Evolutionary conservation across 2,797 vertebrate genomes (phyloP).

Genomic region (Enteromius treurensis): DNA sequence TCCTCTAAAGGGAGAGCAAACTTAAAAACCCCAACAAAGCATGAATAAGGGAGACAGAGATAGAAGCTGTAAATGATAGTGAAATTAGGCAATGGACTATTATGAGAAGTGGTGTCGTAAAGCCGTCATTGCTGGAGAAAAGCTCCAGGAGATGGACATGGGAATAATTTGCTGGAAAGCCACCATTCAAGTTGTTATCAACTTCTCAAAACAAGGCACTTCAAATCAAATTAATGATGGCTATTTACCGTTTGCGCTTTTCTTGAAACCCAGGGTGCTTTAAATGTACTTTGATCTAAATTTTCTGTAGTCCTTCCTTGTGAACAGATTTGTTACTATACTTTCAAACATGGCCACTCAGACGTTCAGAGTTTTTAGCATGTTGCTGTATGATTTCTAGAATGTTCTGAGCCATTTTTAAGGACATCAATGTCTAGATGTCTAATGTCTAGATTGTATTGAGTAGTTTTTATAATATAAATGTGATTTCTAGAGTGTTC

Average conservation of each 20-base stretch:
- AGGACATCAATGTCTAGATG: too few relatives aligned
- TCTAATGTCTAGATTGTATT: too few relatives aligned
- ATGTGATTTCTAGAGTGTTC: too few relatives aligned
- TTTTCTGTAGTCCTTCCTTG: not conserved
- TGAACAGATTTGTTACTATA: not conserved
- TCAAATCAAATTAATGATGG: not conserved
- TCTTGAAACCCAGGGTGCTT: not conserved
- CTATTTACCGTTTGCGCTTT: not conserved
- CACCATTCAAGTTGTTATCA: not conserved
- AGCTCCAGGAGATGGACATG: not conserved
- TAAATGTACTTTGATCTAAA: not conserved
- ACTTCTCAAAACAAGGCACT: not conserved
- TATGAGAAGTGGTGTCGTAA: not conserved
- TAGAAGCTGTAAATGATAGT: not conserved
- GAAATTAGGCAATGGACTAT: not conserved
- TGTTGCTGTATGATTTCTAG: not conserved
- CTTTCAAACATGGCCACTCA: not conserved
- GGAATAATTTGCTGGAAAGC: not conserved
- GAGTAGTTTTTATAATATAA: too few relatives aligned
- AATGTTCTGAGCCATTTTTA: too few relatives aligned
- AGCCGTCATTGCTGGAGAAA: not conserved
- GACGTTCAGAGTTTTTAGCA: not conserved
- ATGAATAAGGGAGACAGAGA: not conserved
- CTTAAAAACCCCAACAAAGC: not conserved
- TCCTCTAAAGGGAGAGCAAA: constrained; percentile 1